phyloP scores from a whole-genome alignment of 1,140 invertebrate genomes.

The Agraylea sexmaculata region DNA sequence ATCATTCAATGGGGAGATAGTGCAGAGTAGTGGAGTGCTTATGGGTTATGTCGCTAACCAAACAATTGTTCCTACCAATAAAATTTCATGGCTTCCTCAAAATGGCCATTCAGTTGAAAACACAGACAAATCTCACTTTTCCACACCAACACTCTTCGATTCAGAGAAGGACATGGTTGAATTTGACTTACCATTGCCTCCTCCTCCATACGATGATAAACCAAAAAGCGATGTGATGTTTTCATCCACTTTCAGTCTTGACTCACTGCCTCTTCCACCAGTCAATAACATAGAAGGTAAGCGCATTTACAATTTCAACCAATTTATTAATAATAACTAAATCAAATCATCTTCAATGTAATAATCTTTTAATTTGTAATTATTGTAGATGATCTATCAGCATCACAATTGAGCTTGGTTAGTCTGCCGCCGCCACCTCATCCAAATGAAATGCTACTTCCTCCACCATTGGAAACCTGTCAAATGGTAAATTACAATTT shows the following conservation, averaged over 20 bases:
- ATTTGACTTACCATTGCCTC: conserved; percentile 43
- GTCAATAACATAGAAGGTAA: conserved; percentile 38
- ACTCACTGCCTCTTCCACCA: conserved; percentile 63
- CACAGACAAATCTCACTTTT: not conserved
- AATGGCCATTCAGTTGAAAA: not conserved
- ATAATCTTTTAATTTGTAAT: not conserved
- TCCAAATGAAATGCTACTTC: no score
- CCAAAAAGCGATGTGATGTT: conserved; percentile 41
- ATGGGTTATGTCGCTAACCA: conserved; percentile 14
- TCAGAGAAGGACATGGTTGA: conserved; percentile 20
- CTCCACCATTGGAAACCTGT: conserved; percentile 4
- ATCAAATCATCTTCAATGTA: conserved; percentile 15
- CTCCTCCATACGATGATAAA: conserved; percentile 36
- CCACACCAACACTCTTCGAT: no score
- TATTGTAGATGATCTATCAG: conserved; percentile 41
- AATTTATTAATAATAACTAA: conserved; percentile 3
- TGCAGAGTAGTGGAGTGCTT: conserved; percentile 12
- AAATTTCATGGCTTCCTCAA: not conserved
- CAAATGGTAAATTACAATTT: no score
- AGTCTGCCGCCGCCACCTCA: conserved; percentile 58
- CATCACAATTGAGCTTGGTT: conserved; percentile 51
- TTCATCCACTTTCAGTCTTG: conserved; percentile 60
- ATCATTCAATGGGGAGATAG: conserved; percentile 15
- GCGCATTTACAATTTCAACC: conserved; percentile 1
- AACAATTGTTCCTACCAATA: conserved; percentile 1